These are phyloP conservation scores for Limnephilus marmoratus DNA, from an alignment of 2,888 invertebrate species.

Conservation along the genomic window DNA sequence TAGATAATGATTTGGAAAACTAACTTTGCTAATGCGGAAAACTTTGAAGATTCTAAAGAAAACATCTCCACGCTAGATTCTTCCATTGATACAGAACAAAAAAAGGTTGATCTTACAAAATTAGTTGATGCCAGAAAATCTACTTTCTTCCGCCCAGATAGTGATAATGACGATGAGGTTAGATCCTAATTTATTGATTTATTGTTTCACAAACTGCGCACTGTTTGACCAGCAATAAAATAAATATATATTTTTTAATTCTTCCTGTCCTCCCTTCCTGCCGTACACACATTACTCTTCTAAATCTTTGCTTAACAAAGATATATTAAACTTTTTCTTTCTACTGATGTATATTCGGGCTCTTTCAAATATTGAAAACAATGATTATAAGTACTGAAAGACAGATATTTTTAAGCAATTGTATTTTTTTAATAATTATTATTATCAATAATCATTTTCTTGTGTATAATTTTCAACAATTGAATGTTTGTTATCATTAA, in stretches of 20 bases:
- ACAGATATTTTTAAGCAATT: background rate
- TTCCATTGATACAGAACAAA: conserved; percentile 26
- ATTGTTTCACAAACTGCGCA: background rate
- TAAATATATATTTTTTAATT: background rate
- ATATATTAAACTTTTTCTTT: background rate
- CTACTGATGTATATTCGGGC: background rate
- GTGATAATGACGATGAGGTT: conserved; percentile 52
- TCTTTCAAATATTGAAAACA: background rate
- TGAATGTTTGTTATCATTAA: background rate
- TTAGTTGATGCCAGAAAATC: conserved; percentile 64
- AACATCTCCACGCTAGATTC: conserved; percentile 54
- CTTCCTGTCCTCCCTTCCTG: background rate
- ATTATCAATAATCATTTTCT: background rate
- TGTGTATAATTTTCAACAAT: background rate
- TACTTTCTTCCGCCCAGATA: conserved; percentile 49
- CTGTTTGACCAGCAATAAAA: background rate
- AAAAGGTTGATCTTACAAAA: conserved; percentile 43
- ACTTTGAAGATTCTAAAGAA: conserved; percentile 58
- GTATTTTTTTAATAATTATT: background rate
- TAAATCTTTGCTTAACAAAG: background rate
- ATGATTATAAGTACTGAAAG: background rate
- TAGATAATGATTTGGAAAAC: conserved; percentile 78
- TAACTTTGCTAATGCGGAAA: conserved; percentile 71
- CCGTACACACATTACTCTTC: background rate
- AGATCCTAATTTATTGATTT: conserved; percentile 34